These are phyloP conservation scores for Adelosebastes latens DNA, from an alignment of 2,797 vertebrate genomes.

Conservation along the genomic window DNA sequence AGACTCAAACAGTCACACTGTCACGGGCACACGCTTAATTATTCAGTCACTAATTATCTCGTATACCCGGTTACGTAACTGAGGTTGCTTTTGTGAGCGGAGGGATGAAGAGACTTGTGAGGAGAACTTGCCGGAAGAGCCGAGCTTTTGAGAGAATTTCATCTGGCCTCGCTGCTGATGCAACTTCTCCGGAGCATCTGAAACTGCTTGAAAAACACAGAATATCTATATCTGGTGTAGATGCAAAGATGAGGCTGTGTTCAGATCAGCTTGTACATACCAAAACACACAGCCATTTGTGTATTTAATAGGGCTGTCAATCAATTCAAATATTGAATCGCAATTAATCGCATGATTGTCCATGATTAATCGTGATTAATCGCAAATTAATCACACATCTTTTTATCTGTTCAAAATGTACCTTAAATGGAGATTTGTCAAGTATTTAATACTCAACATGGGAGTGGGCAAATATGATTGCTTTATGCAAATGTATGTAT, in stretches of 20 bases:
- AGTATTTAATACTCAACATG: too few species aligned
- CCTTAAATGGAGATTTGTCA: too few species aligned
- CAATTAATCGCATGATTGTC: too few species aligned
- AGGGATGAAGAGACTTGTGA: conserved; percentile 45
- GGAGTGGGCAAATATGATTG: too few species aligned
- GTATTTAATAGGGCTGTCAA: neutral
- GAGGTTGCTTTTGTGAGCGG: conserved; percentile 64
- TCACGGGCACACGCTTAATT: conserved; percentile 70
- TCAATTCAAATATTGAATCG: too few species aligned
- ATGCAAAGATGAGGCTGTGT: conserved; percentile 8
- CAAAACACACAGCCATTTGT: neutral
- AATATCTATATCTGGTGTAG: conserved; percentile 34
- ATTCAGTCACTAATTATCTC: conserved; percentile 76
- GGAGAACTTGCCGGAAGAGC: conserved; percentile 56
- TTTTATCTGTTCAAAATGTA: too few species aligned
- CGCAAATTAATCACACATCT: too few species aligned
- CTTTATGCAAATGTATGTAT: too few species aligned
- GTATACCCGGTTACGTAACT: conserved; percentile 67
- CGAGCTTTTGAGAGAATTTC: conserved; percentile 57
- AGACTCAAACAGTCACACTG: conserved; percentile 62
- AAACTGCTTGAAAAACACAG: conserved; percentile 58
- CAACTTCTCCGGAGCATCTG: conserved; percentile 70
- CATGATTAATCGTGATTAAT: too few species aligned
- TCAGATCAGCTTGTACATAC: neutral
- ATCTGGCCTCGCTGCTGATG: conserved; percentile 66